phyloP scores from a whole-genome alignment of 2,113 vertebrate genomes.

The Hypocryptadius cinnamomeus region DNA sequence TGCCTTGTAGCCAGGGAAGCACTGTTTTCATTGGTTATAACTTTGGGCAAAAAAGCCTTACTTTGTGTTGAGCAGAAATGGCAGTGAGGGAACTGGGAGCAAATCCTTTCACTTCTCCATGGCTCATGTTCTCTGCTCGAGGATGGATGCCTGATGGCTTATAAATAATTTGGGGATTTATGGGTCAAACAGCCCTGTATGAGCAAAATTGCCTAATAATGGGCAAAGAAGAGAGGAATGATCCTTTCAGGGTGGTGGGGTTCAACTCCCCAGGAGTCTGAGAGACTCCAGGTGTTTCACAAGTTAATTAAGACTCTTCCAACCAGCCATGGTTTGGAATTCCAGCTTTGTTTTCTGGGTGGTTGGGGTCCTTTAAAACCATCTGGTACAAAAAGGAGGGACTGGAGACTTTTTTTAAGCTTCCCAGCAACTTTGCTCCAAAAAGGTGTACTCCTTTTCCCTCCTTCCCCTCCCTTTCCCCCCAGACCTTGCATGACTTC shows the following conservation, averaged over 20 bases:
- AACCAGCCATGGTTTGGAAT: background rate
- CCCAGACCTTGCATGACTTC: slow-evolving; percentile 29
- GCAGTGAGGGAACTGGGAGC: background rate
- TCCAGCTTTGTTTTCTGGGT: background rate
- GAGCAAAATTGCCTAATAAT: background rate
- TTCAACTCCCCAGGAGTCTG: background rate
- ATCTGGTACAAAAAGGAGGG: background rate
- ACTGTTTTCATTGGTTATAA: background rate
- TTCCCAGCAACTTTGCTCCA: background rate
- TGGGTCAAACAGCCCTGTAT: background rate
- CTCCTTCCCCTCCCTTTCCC: background rate
- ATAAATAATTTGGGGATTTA: background rate
- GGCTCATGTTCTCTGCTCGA: background rate
- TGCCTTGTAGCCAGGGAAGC: background rate
- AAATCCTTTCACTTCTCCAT: background rate
- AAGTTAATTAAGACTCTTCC: background rate
- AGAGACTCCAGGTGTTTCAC: background rate
- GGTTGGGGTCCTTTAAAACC: background rate
- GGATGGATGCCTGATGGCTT: background rate
- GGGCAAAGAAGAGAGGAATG: background rate
- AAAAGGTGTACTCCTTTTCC: background rate
- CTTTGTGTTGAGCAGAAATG: background rate
- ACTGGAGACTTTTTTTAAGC: background rate
- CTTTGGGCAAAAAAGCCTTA: background rate
- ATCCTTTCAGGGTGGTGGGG: background rate